phyloP scores from a whole-genome alignment of 1,140 invertebrate species.

The Hyphantria cunea region DNA sequence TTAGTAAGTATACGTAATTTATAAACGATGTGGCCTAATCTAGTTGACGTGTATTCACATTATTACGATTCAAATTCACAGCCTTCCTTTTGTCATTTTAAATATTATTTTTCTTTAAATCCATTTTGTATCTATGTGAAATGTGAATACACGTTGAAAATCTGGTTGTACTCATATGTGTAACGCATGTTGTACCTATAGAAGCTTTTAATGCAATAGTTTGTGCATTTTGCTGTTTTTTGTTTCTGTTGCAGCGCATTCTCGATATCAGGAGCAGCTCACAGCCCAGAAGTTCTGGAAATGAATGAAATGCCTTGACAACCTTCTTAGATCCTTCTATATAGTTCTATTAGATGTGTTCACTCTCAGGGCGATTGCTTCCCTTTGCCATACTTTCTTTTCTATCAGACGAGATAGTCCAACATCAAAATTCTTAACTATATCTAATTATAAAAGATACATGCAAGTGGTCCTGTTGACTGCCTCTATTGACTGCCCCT shows the following conservation, averaged over 20 bases:
- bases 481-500: slow-evolving; percentile 19
- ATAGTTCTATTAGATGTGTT: slow-evolving; percentile 4
- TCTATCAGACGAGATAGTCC: slow-evolving; percentile 1
- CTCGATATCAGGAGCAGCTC: slow-evolving; percentile 69
- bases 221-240: slow-evolving; percentile 76
- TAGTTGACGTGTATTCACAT: slow-evolving; percentile 18
- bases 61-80: slow-evolving; percentile 11
- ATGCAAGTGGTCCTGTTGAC: slow-evolving; percentile 18
- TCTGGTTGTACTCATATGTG: slow-evolving; percentile 6
- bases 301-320: slow-evolving; percentile 51
- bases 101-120: slow-evolving; percentile 6
- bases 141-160: slow-evolving; percentile 15
- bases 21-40: slow-evolving; percentile 3
- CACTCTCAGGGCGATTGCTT: slow-evolving; percentile 1
- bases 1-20: neutral
- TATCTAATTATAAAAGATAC: slow-evolving; percentile 25
- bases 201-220: slow-evolving; percentile 46
- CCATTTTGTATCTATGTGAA: slow-evolving; percentile 4
- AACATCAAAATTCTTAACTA: slow-evolving; percentile 9
- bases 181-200: slow-evolving; percentile 29
- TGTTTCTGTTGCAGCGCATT: slow-evolving; percentile 75
- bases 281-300: slow-evolving; percentile 59
- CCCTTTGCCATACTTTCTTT: neutral
- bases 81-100: neutral
- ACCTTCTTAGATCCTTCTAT: slow-evolving; percentile 21